A percentile compares a stretch with the other conserved stretches of the same genome.
Conservation (phyloP, 1,140 invertebrate genomes). For the Ephestia elutella region DNA sequence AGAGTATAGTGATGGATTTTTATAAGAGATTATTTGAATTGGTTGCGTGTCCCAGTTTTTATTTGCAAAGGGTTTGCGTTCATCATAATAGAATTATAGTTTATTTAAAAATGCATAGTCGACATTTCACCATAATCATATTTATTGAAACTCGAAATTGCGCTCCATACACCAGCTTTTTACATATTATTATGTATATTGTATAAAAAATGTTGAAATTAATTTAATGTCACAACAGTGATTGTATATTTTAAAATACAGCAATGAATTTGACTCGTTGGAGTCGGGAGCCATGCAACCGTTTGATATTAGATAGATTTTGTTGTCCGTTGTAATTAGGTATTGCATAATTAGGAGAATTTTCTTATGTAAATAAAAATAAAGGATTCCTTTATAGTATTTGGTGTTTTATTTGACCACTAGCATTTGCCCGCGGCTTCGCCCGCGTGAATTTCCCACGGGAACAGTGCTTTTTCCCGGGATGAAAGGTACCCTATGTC, state of each 20-base stretch:
- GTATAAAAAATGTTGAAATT: not conserved
- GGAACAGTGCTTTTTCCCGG: too few species aligned
- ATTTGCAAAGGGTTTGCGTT: slow-evolving; percentile 2
- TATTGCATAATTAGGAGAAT: slow-evolving; percentile 58
- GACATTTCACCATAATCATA: not conserved
- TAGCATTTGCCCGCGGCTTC: too few species aligned
- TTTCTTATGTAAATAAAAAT: slow-evolving; percentile 70
- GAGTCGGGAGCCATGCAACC: slow-evolving; percentile 37
- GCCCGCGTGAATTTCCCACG: too few species aligned
- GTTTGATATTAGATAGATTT: slow-evolving; percentile 57
- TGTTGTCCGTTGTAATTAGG: slow-evolving; percentile 68
- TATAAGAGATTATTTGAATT: slow-evolving; percentile 2
- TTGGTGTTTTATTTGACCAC: slow-evolving; percentile 37
- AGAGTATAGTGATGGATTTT: not conserved
- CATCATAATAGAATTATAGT: not conserved
- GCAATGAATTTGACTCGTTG: slow-evolving; percentile 19
- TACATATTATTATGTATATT: slow-evolving; percentile 17
- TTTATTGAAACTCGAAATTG: not conserved
- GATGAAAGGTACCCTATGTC: too few species aligned
- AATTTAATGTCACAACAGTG: slow-evolving; percentile 8
- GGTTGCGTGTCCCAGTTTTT: slow-evolving; percentile 1
- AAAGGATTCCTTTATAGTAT: slow-evolving; percentile 59
- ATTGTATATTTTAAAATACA: slow-evolving; percentile 14
- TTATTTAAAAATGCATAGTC: not conserved
- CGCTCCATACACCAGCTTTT: not conserved